phyloP scores from a whole-genome alignment of 2,888 invertebrate genomes.

The Apamea monoglypha region DNA sequence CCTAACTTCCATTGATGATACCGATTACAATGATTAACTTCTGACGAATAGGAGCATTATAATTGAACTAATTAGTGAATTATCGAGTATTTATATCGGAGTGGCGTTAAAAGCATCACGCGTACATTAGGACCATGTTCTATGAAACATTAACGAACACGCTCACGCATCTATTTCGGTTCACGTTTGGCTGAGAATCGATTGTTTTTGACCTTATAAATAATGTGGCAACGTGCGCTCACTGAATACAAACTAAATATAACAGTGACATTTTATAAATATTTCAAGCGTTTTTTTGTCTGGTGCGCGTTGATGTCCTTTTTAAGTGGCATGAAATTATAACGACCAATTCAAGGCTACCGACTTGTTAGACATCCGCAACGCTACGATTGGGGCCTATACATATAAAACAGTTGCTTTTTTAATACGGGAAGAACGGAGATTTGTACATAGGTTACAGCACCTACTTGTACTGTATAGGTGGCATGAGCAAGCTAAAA shows the following conservation, averaged over 20 bases:
- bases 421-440: not conserved
- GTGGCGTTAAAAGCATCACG: slow-evolving; percentile 28
- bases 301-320: slow-evolving; percentile 12
- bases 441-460: not conserved
- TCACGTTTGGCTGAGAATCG: slow-evolving; percentile 51
- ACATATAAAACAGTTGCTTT: not conserved
- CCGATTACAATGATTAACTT: slow-evolving; percentile 18
- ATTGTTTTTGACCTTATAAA: slow-evolving; percentile 62
- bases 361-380: not conserved
- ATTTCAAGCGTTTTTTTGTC: not conserved
- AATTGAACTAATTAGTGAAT: slow-evolving; percentile 43
- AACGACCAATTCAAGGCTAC: not conserved
- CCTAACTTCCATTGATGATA: not conserved
- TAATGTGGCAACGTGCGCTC: slow-evolving; percentile 30
- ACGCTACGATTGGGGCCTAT: not conserved
- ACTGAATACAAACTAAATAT: slow-evolving; percentile 49
- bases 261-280: slow-evolving; percentile 34
- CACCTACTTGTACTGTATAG: not conserved
- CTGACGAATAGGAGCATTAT: slow-evolving; percentile 11
- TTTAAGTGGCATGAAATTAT: not conserved
- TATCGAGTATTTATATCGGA: slow-evolving; percentile 24
- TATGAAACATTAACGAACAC: slow-evolving; percentile 46
- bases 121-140: slow-evolving; percentile 6
- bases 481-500: not conserved
- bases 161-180: slow-evolving; percentile 56